Evolutionary conservation across 2,113 vertebrate species (phyloP).

Genomic region (Myotis yumanensis): DNA sequence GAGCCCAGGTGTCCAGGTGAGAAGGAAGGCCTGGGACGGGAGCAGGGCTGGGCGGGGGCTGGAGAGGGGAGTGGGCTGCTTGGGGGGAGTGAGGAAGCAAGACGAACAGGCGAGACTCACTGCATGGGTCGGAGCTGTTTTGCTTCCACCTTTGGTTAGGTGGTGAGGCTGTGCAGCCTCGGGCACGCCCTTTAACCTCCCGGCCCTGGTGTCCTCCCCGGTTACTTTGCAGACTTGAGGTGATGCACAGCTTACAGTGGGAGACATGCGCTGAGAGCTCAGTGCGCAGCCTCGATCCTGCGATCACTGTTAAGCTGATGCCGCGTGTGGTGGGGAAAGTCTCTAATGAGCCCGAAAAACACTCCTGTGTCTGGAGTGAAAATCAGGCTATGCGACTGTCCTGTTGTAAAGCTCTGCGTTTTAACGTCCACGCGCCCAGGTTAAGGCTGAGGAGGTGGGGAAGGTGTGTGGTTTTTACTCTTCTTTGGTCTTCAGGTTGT

Average conservation of each 20-base stretch:
- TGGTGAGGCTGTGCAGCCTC: rapidly evolving
- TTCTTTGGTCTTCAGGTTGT: background rate
- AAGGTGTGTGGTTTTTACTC: background rate
- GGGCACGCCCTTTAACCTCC: background rate
- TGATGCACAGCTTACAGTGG: background rate
- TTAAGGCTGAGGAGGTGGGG: background rate
- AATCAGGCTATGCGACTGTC: background rate
- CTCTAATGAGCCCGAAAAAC: background rate
- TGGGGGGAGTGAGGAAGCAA: background rate
- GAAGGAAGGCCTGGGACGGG: no score
- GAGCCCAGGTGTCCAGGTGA: no score
- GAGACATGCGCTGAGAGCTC: rapidly evolving
- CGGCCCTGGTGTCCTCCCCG: background rate
- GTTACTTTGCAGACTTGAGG: background rate
- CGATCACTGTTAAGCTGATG: rapidly evolving
- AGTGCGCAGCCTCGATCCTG: rapidly evolving
- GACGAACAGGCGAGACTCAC: background rate
- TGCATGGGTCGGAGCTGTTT: background rate
- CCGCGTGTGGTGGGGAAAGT: rapidly evolving
- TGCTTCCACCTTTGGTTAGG: background rate
- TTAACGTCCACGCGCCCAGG: rapidly evolving
- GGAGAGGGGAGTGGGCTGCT: rapidly evolving
- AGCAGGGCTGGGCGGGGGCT: background rate
- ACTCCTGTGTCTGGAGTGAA: background rate
- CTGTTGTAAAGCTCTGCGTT: background rate